Conservation (phyloP, 1,140 invertebrate species). For the Eulimnadia texana region DNA sequence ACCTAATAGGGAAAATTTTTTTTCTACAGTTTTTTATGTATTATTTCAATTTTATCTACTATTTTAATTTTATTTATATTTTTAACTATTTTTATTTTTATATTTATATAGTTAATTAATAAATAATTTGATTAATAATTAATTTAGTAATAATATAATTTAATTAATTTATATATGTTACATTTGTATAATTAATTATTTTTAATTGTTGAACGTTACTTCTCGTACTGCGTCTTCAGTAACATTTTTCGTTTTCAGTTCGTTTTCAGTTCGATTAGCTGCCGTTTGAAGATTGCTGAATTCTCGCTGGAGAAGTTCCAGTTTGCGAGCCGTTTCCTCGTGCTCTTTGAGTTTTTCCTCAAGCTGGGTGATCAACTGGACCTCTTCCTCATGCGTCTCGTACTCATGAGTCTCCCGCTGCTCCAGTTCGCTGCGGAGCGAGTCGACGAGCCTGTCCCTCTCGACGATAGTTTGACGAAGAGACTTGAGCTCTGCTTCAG, state of each 20-base stretch:
- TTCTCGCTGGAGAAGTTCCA: slow-evolving; percentile 38
- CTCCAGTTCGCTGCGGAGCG: slow-evolving; percentile 27
- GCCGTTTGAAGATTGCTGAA: slow-evolving; percentile 31
- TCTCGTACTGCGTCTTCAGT: too few species aligned
- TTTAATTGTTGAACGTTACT: too few species aligned
- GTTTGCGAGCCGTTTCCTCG: background rate
- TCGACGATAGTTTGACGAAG: slow-evolving; percentile 9
- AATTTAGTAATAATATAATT: background rate
- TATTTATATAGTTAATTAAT: background rate
- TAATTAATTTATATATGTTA: background rate
- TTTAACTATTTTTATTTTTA: too few species aligned
- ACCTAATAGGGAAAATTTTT: too few species aligned
- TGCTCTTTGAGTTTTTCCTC: background rate
- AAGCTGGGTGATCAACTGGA: background rate
- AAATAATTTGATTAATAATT: background rate
- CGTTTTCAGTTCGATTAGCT: background rate
- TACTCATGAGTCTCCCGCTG: slow-evolving; percentile 44
- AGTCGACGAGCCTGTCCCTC: slow-evolving; percentile 31
- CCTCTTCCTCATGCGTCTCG: background rate
- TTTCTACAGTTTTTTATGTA: too few species aligned
- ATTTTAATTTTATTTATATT: too few species aligned
- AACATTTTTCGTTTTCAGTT: too few species aligned
- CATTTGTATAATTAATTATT: too few species aligned
- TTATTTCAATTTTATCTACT: too few species aligned
- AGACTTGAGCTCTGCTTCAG: slow-evolving; percentile 42